These are phyloP conservation scores for Gambusia holbrooki DNA, from an alignment of 2,113 vertebrate species.

Conservation along the genomic window DNA sequence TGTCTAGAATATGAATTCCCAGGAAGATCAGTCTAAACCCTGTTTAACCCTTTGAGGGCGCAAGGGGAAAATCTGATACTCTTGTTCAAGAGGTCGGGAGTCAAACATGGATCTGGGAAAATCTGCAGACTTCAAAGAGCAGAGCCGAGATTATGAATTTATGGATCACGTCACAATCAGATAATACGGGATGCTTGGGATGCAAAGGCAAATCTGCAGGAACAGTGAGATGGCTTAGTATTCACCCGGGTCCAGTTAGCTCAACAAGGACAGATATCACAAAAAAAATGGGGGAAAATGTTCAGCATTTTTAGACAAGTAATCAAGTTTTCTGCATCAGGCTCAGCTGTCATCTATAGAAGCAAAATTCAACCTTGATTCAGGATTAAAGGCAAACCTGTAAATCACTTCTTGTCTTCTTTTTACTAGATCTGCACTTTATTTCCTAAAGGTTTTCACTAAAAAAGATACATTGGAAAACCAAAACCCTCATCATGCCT, in stretches of 20 bases:
- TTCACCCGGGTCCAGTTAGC: too few species aligned
- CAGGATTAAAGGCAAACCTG: not conserved
- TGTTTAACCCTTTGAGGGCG: not conserved
- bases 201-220: not conserved
- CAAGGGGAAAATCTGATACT: slow-evolving; percentile 1
- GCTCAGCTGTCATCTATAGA: not conserved
- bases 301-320: not conserved
- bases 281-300: not conserved
- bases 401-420: not conserved
- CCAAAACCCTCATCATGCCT: not conserved
- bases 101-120: not conserved
- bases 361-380: not conserved
- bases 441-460: not conserved
- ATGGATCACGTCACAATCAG: not conserved
- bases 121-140: not conserved
- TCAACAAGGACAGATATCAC: not conserved
- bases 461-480: not conserved
- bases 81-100: not conserved
- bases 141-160: slow-evolving; percentile 9
- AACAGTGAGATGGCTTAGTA: not conserved
- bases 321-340: not conserved
- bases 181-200: slow-evolving; percentile 1
- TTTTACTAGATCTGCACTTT: too few species aligned
- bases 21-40: not conserved
- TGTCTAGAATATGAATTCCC: slow-evolving; percentile 15